A percentile compares a stretch with the other conserved stretches of the same genome.
Conservation (phyloP, 2,888 invertebrate genomes). For the Phaedon cochleariae region DNA sequence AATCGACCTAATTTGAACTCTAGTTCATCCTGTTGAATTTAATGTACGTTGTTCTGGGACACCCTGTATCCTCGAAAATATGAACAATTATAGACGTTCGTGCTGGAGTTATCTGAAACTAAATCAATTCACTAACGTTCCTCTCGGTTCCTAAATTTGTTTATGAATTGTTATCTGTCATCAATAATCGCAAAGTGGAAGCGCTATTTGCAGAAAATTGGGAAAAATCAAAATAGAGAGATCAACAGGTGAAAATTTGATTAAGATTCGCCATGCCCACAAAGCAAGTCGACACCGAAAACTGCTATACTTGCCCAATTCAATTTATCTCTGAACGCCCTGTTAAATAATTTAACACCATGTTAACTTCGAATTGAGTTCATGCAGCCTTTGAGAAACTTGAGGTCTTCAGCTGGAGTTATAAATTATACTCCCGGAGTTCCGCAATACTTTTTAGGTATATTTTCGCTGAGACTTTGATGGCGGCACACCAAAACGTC, state of each 20-base stretch:
- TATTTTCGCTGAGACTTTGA: not conserved
- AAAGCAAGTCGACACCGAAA: not conserved
- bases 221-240: too few relatives aligned
- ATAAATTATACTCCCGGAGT: not conserved
- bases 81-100: too few relatives aligned
- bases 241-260: not conserved
- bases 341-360: conserved; percentile 1
- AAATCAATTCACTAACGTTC: too few relatives aligned
- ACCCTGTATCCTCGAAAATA: too few relatives aligned
- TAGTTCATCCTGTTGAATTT: too few relatives aligned
- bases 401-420: not conserved
- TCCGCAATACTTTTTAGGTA: not conserved
- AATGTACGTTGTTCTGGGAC: too few relatives aligned
- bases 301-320: conserved; percentile 2
- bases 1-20: too few relatives aligned
- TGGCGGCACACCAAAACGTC: not conserved
- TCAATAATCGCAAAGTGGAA: too few relatives aligned
- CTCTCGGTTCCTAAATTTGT: too few relatives aligned
- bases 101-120: too few relatives aligned
- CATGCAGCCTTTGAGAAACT: not conserved
- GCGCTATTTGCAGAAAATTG: too few relatives aligned
- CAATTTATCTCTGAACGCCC: not conserved
- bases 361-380: not conserved
- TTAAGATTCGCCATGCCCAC: not conserved
- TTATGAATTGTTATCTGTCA: too few relatives aligned